Base-by-base conservation (phyloP, 2,888 invertebrate species). In the Rhagophthalmus giganteus region DNA sequence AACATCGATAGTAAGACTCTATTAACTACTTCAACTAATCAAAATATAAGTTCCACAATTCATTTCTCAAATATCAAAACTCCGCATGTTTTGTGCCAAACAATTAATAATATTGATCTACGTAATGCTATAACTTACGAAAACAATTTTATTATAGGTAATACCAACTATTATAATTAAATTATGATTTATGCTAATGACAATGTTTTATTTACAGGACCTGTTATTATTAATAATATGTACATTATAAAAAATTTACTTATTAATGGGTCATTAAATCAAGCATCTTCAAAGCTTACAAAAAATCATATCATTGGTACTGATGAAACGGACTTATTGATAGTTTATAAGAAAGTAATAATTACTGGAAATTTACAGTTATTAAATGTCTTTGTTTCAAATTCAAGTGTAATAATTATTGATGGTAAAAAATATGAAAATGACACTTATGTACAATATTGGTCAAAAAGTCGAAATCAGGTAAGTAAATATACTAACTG, bases 391-490 rank as follows among this genome's bases (percentile, higher is more conserved):
- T 32, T 50, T 15, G 41, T 69, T 27, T 44, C 51, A 15, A 50
- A 60, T 15, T 50, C 58, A 7, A 47, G 65, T 1, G 58, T 58
- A 38, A 40, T 73, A 1, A 26, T 58, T 37, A 45, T 73, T 7
- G 55, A 60, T 39, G 66, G 57, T 2, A 58, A 63, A 14, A 50
- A 64, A 41, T 67, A 69, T 37, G 42, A 47, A 10, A 27, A 45
- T 1, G 55, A 65, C 50, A 35, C 61, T 14, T 28, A 54, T 8
- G 47, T 65, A 10, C 52, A 62, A 30, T 74, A 68, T 55, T 74
- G 74, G 74, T 64, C 63, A n/a, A 74, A 71, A 61, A 66, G 48
- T 45, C 63, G 59, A 35, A 53, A 65, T 47, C 74, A 74, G 61
- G 70, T 69, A 58, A 44, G n/a, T n/a, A 42, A 15, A n/a, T 9